Base-by-base conservation (phyloP, 2,888 invertebrate genomes). In the Leucozona laternaria region DNA sequence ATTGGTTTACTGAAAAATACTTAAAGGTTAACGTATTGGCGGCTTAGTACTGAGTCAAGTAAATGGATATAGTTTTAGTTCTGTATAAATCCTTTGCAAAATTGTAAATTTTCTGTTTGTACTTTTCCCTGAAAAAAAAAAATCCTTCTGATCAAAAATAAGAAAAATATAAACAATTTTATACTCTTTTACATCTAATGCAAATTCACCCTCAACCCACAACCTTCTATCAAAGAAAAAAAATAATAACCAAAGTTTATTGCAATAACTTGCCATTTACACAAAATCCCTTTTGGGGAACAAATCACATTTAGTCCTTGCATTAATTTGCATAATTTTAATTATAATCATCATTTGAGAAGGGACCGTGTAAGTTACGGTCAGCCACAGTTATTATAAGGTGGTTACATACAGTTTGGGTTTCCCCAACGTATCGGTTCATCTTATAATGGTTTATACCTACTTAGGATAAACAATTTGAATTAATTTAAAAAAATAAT, bases 301-400 rank as follows among this genome's bases (percentile, higher is more conserved):
- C 88, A 88, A 88, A 88, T 88, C 88, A 85, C 79, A 80, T 79
- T 79, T 79, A 88, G 88, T 88, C 88, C 85, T 71, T 83, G 78
- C 78, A 86, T 86, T 88, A 80, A 88, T 88, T 88, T 88, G 88
- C 88, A 88, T 88, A 88, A 15, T 88, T 88, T 88, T 88, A 88
- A 88, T 88, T 88, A 88, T 83, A 88, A 88, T 83, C 64, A 70
- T 88, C 88, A 84, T 84, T 66, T 22, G 50, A 58, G 17, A 43
- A 22, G 28, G 43, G 43, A n/a, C 6, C n/a, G 15, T 11, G n/a
- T 53, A 53, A 53, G 25, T 53, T 25, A 53, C 25, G 22, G 22
- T 53, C 15, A 2, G 6, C 2, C 15, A 13, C 1, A 40, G 22
- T 17, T 64, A 15, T 20, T 55, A 37, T 11, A 22, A 55, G 75